Base-by-base conservation (phyloP, 2,888 invertebrate species). In the Corbicula japonica region DNA sequence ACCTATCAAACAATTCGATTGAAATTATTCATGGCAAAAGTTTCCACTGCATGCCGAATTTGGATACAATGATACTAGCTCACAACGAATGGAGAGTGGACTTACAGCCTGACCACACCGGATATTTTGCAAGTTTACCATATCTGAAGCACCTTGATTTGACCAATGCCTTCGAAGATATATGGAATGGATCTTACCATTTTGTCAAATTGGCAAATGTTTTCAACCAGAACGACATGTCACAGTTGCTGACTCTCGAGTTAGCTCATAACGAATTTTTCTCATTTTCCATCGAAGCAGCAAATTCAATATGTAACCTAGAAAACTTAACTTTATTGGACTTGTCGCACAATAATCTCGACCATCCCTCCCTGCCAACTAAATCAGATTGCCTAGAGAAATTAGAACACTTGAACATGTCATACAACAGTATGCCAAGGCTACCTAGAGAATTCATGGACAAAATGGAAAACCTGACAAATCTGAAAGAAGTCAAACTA, bases 31-130 rank as follows among this genome's bases (percentile, higher is more conserved):
- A 85, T 50, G 88, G 88, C 0, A 82, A 85, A 68, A 81, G 84
- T 26, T 87, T 88, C 38, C 87, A 87, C 44, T 87, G 88, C 54
- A 76, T 85, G 54, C 76, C 76, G 0, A 62, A 81, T 56, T 44
- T 88, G 10, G 56, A 76, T 10, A 72, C 54, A 12, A 50, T 88
- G 50, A 80, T 68, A n/a, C 61, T 88, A 2, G 38, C 65, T 1
- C 50, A 85, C 34, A 88, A 88, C 44, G 56, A 81, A 8, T 88
- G 87, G 88, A 50, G 74, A 5, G 60, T 86, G 4, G 78, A 83
- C 5, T 78, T 63, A 48, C 65, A 78, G 21, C 41, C 44, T 0
- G 61, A 75, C 18, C 83, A 86, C 41, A 76, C 78, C 1, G 80
- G 81, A 6, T 82, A 83, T 21, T 88, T 88, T 34, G 75, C 77